Evolutionary conservation across 2,797 vertebrate species (phyloP).

Genomic region (Denticeps clupeoides): DNA sequence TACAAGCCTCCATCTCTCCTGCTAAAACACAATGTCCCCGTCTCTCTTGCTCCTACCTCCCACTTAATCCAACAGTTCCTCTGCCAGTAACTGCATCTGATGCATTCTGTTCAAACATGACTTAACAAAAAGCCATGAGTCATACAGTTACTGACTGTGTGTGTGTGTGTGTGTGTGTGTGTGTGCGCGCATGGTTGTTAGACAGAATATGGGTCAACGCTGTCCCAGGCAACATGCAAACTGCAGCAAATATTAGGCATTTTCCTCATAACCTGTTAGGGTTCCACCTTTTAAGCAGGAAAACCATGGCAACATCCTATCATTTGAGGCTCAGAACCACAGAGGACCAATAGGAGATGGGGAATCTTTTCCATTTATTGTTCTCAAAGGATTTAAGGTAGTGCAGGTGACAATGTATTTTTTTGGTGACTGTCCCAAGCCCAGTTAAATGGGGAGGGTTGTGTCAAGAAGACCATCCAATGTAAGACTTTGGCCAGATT

Average conservation of each 20-base stretch:
- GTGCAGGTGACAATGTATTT: too few species aligned
- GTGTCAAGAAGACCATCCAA: too few species aligned
- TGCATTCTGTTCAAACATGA: slow-evolving; percentile 28
- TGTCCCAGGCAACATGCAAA: background rate
- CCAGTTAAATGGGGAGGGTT: too few species aligned
- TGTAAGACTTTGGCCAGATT: too few species aligned
- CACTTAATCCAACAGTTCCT: slow-evolving; percentile 44
- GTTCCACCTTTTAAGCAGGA: background rate
- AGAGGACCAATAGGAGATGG: slow-evolving; percentile 4
- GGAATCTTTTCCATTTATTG: background rate
- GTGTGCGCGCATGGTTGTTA: slow-evolving; percentile 7
- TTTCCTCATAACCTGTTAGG: background rate
- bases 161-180: slow-evolving; percentile 8
- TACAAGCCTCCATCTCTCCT: slow-evolving; percentile 33
- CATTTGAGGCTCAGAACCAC: background rate
- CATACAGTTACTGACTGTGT: slow-evolving; percentile 31
- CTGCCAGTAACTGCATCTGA: slow-evolving; percentile 35
- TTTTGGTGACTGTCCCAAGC: too few species aligned
- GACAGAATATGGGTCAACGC: background rate
- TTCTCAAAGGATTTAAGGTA: slow-evolving; percentile 7
- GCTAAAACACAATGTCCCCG: slow-evolving; percentile 25
- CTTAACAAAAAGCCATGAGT: slow-evolving; percentile 50
- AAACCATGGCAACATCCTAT: slow-evolving; percentile 22
- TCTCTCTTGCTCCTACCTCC: background rate
- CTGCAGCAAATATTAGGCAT: background rate